Conservation (phyloP, 1,140 invertebrate species). For the Anastatus disparis region DNA sequence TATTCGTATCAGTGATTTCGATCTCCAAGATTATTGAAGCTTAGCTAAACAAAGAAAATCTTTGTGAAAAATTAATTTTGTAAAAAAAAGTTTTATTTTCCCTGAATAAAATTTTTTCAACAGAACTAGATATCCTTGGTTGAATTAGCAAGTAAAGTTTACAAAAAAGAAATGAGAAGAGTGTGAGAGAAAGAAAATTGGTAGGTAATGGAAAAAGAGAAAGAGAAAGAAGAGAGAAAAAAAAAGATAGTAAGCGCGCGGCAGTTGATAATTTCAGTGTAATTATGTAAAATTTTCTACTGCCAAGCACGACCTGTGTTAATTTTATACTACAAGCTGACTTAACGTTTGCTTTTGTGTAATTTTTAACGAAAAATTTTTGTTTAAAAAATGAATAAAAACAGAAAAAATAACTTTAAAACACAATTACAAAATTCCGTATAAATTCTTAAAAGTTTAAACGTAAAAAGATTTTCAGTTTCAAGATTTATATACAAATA, state of each 20-base stretch:
- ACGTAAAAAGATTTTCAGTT: too few species aligned
- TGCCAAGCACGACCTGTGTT: conserved; percentile 24
- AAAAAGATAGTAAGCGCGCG: neutral
- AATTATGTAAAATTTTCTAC: conserved; percentile 39
- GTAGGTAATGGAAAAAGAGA: conserved; percentile 29
- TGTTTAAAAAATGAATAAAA: too few species aligned
- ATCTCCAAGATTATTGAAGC: too few species aligned
- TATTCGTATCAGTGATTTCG: too few species aligned
- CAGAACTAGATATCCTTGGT: too few species aligned
- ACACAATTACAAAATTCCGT: conserved; percentile 8
- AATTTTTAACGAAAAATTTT: conserved; percentile 19
- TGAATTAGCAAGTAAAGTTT: conserved; percentile 27
- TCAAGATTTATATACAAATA: too few species aligned
- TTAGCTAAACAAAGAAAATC: too few species aligned
- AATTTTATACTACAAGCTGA: conserved; percentile 15
- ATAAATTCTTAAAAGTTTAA: conserved; percentile 14
- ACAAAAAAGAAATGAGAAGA: conserved; percentile 1
- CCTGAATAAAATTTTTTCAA: too few species aligned
- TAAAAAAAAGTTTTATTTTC: too few species aligned
- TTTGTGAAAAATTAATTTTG: too few species aligned
- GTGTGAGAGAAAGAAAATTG: conserved; percentile 23
- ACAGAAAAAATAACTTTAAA: neutral
- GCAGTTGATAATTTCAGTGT: conserved; percentile 40
- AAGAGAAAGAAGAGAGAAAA: neutral
- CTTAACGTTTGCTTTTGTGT: conserved; percentile 9